phyloP scores from a whole-genome alignment of 1,140 invertebrate genomes.

The Lepidostoma basale region DNA sequence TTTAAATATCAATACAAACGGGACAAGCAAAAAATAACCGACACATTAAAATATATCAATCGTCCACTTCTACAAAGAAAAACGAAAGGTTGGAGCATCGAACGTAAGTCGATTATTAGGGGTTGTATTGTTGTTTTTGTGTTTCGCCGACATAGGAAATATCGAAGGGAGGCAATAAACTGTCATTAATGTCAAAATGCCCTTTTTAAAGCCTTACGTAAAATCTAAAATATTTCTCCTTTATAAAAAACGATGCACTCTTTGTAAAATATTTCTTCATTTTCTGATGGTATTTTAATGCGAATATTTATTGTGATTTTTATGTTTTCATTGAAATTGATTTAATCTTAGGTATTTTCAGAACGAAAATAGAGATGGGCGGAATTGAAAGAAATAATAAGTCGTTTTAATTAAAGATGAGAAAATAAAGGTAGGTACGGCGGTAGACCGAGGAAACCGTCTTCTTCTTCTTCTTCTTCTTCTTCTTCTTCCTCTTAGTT shows the following conservation, averaged over 20 bases:
- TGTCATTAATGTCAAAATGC: constrained; percentile 19
- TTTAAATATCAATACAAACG: constrained; percentile 13
- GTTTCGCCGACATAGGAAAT: constrained; percentile 12
- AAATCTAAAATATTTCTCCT: neutral
- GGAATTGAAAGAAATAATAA: no score
- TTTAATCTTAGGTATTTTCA: no score
- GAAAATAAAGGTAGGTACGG: no score
- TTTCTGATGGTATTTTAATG: neutral
- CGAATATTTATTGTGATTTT: neutral
- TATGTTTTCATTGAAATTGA: neutral
- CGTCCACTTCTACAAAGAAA: neutral
- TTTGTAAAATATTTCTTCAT: neutral
- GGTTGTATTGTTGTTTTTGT: constrained; percentile 7
- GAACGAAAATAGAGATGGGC: no score
- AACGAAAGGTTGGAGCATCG: neutral
- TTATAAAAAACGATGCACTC: neutral
- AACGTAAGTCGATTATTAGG: neutral
- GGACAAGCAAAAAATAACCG: neutral
- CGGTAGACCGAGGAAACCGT: no score
- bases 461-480: no score
- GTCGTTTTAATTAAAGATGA: no score
- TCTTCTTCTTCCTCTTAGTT: no score
- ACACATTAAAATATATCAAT: neutral
- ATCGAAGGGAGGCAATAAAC: constrained; percentile 30
- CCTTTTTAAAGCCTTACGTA: neutral